phyloP scores from a whole-genome alignment of 92 coral and sea anemone species.

The Epizoanthus stellaris region DNA sequence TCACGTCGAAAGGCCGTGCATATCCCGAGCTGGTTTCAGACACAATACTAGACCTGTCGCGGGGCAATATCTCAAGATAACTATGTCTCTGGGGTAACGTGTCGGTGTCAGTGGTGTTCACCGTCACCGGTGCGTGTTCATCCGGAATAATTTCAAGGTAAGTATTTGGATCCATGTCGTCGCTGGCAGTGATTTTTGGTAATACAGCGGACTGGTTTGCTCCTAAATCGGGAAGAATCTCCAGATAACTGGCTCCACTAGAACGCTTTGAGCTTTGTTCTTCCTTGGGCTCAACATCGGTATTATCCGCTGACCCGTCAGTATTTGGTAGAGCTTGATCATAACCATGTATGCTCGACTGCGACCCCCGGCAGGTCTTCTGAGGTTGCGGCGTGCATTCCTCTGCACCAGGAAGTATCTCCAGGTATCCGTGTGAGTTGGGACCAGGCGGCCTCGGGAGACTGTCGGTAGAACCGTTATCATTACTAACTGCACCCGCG shows the following conservation, averaged over 20 bases:
- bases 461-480: background rate
- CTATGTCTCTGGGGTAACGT: constrained; percentile 8
- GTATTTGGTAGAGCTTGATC: background rate
- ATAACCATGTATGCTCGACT: background rate
- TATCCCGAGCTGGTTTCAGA: constrained; percentile 94
- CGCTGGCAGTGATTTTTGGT: background rate
- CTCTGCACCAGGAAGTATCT: constrained; percentile 18
- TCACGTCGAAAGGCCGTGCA: constrained; percentile 83
- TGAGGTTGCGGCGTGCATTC: background rate
- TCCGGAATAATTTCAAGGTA: constrained; percentile 57
- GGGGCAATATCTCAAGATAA: constrained; percentile 34
- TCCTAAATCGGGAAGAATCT: constrained; percentile 60
- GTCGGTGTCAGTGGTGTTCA: background rate
- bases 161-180: constrained; percentile 30
- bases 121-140: background rate
- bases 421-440: constrained; percentile 25
- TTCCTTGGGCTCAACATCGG: constrained; percentile 46
- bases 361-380: background rate
- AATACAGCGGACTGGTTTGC: background rate
- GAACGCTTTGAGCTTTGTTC: constrained; percentile 64
- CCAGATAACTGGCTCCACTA: constrained; percentile 74
- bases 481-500: constrained; percentile 51
- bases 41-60: constrained; percentile 66
- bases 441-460: constrained; percentile 12
- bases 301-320: constrained; percentile 6